phyloP scores from a whole-genome alignment of 1,140 invertebrate genomes.

The Drosophila triauraria region DNA sequence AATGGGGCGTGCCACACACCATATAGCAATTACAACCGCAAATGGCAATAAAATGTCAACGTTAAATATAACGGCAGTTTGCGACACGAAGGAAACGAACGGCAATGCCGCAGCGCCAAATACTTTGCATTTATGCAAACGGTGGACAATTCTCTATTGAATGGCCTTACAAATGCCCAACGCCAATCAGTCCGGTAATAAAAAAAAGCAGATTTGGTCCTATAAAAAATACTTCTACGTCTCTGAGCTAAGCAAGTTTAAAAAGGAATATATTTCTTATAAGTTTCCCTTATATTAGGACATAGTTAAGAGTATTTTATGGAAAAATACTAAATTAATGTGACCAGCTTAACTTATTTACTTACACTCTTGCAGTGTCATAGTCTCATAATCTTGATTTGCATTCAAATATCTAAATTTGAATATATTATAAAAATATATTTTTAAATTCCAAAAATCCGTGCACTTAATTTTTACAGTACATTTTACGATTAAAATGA shows the following conservation, averaged over 20 bases:
- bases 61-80: slow-evolving; percentile 63
- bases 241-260: no score
- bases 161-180: slow-evolving; percentile 13
- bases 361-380: background rate
- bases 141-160: slow-evolving; percentile 14
- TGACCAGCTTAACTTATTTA: no score
- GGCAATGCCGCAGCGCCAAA: slow-evolving; percentile 5
- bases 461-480: no score
- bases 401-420: background rate
- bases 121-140: slow-evolving; percentile 27
- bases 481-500: no score
- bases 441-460: no score
- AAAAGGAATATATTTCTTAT: no score
- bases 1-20: slow-evolving; percentile 32
- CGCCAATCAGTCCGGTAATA: slow-evolving; percentile 5
- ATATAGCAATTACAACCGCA: slow-evolving; percentile 78
- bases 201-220: background rate
- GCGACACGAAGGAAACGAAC: slow-evolving; percentile 23
- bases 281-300: no score
- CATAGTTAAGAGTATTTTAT: background rate
- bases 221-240: no score
- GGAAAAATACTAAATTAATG: no score
- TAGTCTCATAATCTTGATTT: background rate
- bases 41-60: slow-evolving; percentile 79
- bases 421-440: no score